Base-by-base conservation (phyloP, 2,113 vertebrate species). In the Catagonus wagneri region DNA sequence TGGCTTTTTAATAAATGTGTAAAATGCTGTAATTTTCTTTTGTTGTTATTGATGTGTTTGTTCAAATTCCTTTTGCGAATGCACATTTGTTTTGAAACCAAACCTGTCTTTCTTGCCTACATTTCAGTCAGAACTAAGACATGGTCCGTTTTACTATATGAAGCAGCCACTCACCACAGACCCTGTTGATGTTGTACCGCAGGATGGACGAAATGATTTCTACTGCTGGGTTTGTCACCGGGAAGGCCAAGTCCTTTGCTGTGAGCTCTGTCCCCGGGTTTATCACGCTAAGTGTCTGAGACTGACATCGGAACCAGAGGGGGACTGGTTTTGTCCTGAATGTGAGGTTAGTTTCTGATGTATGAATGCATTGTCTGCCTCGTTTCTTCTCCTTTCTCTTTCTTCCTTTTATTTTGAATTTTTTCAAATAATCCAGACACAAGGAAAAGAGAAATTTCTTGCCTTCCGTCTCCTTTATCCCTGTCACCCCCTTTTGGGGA, bases 121-220 rank as follows among this genome's bases (percentile, higher is more conserved):
- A 99, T 99, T 99, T 98, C 99, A 99, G 99, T 99, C 99, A 99
- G 99, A 99, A 98, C 99, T 99, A 99, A 99, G 99, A 99, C 99
- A 99, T 99, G 99, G 99, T 99, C 99, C 99, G 99, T 99, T 99
- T 99, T 99, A 99, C 99, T 99, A 99, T 99, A 98, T 99, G 99
- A 99, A 99, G 99, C 99, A 99, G 99, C 99, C 99, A 99, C 99
- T 99, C 99, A 99, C 99, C 99, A 99, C 99, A 99, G 99, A 99
- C 99, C 99, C 99, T 99, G 99, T 99, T 99, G 99, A 99, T 99
- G 99, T 99, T 99, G 99, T 99, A 99, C 99, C 99, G 97, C 99
- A 99, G 99, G 99, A 99, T 98, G 99, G 99, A 99, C 99, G 99
- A 98, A 99, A 99, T 93, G 99, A 99, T 99, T 99, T 99, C 99